phyloP scores from a whole-genome alignment of 2,113 vertebrate species.

The Phoxinus phoxinus region DNA sequence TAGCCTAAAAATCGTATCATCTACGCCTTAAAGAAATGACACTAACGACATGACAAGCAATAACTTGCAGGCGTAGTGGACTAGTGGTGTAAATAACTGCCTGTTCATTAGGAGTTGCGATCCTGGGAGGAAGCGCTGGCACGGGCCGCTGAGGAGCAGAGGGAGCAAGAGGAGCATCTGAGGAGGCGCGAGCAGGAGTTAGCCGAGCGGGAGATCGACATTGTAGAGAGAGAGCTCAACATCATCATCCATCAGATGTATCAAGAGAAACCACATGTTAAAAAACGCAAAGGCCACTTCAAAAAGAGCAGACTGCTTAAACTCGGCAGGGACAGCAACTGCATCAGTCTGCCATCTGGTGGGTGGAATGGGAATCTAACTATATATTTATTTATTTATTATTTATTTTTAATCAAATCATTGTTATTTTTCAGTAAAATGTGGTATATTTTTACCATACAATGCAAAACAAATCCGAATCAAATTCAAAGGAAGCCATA shows the following conservation, averaged over 20 bases:
- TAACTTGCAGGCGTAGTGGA: background rate
- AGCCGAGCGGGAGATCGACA: conserved; percentile 89
- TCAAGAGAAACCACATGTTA: conserved; percentile 88
- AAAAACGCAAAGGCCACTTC: conserved; percentile 89
- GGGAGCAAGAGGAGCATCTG: conserved; percentile 87
- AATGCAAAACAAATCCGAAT: background rate
- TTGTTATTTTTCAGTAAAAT: background rate
- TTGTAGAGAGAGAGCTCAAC: conserved; percentile 89
- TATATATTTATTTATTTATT: too few relatives aligned
- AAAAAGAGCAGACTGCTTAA: conserved; percentile 85
- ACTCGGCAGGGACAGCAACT: conserved; percentile 84
- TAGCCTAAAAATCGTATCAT: background rate
- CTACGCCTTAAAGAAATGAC: background rate
- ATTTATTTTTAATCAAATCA: conserved; percentile 8
- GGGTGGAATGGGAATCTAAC: conserved; percentile 62
- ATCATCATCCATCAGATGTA: conserved; percentile 93
- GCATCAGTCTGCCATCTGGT: conserved; percentile 93
- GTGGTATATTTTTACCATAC: background rate
- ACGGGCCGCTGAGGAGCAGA: conserved; percentile 86
- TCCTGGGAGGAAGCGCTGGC: conserved; percentile 90
- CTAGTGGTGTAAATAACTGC: background rate
- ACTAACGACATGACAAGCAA: background rate
- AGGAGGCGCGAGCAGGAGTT: conserved; percentile 87
- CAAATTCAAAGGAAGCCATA: too few relatives aligned
- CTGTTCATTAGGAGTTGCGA: conserved; percentile 82